phyloP scores from a whole-genome alignment of 2,113 vertebrate species.

The Aix galericulata region DNA sequence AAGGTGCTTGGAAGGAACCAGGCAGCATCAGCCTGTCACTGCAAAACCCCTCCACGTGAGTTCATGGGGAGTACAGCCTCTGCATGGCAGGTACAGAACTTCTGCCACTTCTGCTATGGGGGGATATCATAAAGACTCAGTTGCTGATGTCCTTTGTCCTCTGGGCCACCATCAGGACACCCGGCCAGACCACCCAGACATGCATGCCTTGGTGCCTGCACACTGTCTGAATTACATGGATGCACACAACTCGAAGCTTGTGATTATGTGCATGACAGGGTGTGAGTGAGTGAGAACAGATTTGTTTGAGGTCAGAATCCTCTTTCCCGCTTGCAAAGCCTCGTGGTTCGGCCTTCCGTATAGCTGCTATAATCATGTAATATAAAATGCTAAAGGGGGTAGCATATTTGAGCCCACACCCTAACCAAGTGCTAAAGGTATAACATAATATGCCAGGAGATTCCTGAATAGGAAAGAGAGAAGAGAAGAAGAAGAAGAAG shows the following conservation, averaged over 20 bases:
- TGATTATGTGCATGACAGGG: neutral
- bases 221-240: rapidly evolving
- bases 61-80: neutral
- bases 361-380: neutral
- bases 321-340: neutral
- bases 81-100: neutral
- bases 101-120: neutral
- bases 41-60: rapidly evolving
- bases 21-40: neutral
- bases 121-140: neutral
- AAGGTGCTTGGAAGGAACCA: neutral
- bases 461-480: neutral
- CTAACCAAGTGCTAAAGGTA: neutral
- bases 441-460: neutral
- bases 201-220: rapidly evolving
- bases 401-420: neutral
- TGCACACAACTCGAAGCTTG: rapidly evolving
- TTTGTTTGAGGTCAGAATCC: neutral
- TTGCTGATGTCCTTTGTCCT: neutral
- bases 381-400: neutral
- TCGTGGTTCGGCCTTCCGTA: neutral
- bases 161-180: neutral
- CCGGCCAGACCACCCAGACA: neutral
- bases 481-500: too few relatives aligned
- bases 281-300: neutral